Percentiles rank a stretch among this genome's conserved stretches.
Evolutionary conservation across 2,888 invertebrate genomes (phyloP).

Genomic region (Trissoscelio sp.): DNA sequence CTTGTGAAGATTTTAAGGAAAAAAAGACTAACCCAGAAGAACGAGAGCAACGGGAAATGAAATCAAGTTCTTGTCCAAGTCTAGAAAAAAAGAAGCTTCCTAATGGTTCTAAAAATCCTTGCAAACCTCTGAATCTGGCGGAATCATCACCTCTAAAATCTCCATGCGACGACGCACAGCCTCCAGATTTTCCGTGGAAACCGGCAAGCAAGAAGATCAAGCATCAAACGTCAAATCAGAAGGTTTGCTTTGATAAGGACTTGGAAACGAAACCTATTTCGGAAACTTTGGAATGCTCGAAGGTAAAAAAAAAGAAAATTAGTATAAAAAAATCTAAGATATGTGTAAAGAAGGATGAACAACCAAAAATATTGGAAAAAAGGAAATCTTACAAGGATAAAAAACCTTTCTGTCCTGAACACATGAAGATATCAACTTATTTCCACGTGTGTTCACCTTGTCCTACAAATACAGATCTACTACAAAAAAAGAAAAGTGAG

Average conservation of each 20-base stretch:
- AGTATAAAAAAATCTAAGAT: too few species aligned
- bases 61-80: not conserved
- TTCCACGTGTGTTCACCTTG: conserved; percentile 23
- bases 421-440: conserved; percentile 10
- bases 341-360: too few species aligned
- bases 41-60: not conserved
- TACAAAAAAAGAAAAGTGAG: too few species aligned
- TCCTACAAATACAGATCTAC: too few species aligned
- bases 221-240: conserved; percentile 27
- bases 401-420: conserved; percentile 3
- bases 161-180: conserved; percentile 3
- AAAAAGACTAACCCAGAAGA: too few species aligned
- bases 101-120: too few species aligned
- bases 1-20: too few species aligned
- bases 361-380: too few species aligned
- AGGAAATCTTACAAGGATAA: too few species aligned
- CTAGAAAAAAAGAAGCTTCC: not conserved
- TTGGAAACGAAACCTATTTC: too few species aligned
- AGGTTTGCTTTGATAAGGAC: not conserved
- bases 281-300: too few species aligned
- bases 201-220: conserved; percentile 18
- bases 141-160: conserved; percentile 13
- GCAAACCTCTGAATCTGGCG: conserved; percentile 27
- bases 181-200: conserved; percentile 13
- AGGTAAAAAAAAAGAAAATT: too few species aligned